These are phyloP conservation scores for Spermophilus dauricus DNA, from an alignment of 2,113 vertebrate species.

Conservation along the genomic window DNA sequence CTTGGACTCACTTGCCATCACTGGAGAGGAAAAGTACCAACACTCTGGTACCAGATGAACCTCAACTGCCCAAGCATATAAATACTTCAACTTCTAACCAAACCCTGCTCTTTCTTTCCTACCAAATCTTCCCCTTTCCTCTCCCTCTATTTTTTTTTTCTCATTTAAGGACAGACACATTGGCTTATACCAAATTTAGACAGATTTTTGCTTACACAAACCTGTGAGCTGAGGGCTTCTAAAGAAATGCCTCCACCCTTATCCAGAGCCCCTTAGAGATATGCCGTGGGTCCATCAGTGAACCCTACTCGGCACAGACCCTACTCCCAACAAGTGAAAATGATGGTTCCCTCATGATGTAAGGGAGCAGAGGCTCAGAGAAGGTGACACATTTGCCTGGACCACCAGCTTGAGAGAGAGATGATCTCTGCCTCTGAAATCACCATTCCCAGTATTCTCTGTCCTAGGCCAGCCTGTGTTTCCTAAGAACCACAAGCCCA, in stretches of 20 bases:
- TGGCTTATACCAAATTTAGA: not conserved
- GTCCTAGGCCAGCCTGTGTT: not conserved
- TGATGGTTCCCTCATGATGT: not conserved
- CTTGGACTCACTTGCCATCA: not conserved
- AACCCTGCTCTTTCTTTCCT: not conserved
- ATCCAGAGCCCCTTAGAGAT: not conserved
- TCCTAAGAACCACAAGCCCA: not conserved
- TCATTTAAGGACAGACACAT: not conserved
- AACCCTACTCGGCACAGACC: not conserved
- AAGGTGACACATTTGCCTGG: not conserved
- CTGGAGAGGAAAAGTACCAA: not conserved
- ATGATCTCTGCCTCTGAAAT: not conserved
- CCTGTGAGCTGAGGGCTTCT: not conserved
- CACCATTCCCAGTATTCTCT: not conserved
- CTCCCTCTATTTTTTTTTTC: not conserved
- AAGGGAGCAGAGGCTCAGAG: not conserved
- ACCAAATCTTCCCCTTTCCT: not conserved
- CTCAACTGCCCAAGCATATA: not conserved
- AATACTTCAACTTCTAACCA: not conserved
- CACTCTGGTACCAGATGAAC: not conserved
- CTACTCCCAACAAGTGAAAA: accelerated
- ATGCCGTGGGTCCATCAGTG: no score
- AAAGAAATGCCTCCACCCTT: no score
- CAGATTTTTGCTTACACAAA: not conserved
- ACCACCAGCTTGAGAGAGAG: not conserved